Evolutionary conservation across 2,113 vertebrate genomes (phyloP).

Genomic region (Micronycteris hirsuta): DNA sequence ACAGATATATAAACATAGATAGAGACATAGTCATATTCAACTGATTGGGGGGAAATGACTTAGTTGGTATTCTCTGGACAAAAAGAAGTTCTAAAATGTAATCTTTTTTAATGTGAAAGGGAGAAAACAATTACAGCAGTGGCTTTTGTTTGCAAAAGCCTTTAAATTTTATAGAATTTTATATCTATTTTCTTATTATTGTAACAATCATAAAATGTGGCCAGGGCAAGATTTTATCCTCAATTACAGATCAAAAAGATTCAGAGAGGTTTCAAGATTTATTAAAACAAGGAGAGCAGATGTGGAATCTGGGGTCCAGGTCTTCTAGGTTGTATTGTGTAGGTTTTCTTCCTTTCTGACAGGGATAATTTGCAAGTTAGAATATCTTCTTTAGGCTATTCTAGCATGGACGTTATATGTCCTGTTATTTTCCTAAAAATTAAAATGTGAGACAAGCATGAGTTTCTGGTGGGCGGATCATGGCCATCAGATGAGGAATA

Average conservation of each 20-base stretch:
- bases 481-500: background rate
- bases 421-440: background rate
- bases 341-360: background rate
- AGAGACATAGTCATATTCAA: background rate
- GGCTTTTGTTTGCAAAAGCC: background rate
- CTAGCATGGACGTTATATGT: accelerated
- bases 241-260: background rate
- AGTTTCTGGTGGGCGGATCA: background rate
- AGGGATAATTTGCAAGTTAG: background rate
- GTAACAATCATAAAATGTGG: background rate
- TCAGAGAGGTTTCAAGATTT: background rate
- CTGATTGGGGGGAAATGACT: background rate
- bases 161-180: background rate
- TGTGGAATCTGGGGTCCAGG: background rate
- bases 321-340: background rate
- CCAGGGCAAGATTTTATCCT: background rate
- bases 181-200: background rate
- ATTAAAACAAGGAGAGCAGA: background rate
- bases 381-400: background rate
- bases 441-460: background rate
- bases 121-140: background rate
- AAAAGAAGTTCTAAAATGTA: background rate
- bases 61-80: background rate
- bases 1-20: background rate
- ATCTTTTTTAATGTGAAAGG: background rate